Evolutionary conservation across 2,888 invertebrate species (phyloP).

Genomic region (Acronicta aceris): DNA sequence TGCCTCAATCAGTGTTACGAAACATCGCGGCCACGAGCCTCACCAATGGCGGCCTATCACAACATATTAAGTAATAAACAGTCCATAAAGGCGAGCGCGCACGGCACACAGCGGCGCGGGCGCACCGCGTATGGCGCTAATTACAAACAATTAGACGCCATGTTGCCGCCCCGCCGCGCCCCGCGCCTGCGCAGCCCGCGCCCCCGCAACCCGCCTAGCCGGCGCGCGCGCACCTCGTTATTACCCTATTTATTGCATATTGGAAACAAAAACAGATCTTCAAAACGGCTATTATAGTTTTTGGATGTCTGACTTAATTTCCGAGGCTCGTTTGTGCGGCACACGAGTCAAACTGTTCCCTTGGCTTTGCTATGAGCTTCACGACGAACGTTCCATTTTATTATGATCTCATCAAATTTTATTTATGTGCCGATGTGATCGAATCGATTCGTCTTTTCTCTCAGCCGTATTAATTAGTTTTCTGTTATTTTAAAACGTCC

Average conservation of each 20-base stretch:
- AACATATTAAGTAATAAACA: slow-evolving; percentile 86
- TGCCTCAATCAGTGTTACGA: slow-evolving; percentile 63
- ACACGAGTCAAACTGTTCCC: slow-evolving; percentile 29
- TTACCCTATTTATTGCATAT: slow-evolving; percentile 84
- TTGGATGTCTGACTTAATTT: slow-evolving; percentile 55
- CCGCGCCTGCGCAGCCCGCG: slow-evolving; percentile 57
- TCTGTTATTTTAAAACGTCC: slow-evolving; percentile 50
- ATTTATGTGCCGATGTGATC: slow-evolving; percentile 55
- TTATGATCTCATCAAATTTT: slow-evolving; percentile 60
- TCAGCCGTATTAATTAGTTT: slow-evolving; percentile 56
- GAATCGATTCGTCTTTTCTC: slow-evolving; percentile 59
- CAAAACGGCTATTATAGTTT: slow-evolving; percentile 67
- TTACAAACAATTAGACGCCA: slow-evolving; percentile 84
- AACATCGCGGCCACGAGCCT: slow-evolving; percentile 54
- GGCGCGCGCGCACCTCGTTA: slow-evolving; percentile 67
- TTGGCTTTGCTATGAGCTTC: slow-evolving; percentile 23
- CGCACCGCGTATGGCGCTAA: slow-evolving; percentile 71
- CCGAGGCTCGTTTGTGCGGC: slow-evolving; percentile 50
- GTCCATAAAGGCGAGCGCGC: slow-evolving; percentile 76
- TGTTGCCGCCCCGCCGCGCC: slow-evolving; percentile 70
- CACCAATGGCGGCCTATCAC: slow-evolving; percentile 69
- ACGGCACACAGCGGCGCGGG: slow-evolving; percentile 46
- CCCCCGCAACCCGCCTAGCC: slow-evolving; percentile 54
- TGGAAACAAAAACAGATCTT: slow-evolving; percentile 76
- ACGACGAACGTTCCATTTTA: slow-evolving; percentile 48